A percentile compares a stretch with the other conserved stretches of the same genome.
These are phyloP conservation scores for Ianthella basta DNA, from an alignment of 37 sponge, comb jelly and placozoan genomes.

Conservation along the genomic window DNA sequence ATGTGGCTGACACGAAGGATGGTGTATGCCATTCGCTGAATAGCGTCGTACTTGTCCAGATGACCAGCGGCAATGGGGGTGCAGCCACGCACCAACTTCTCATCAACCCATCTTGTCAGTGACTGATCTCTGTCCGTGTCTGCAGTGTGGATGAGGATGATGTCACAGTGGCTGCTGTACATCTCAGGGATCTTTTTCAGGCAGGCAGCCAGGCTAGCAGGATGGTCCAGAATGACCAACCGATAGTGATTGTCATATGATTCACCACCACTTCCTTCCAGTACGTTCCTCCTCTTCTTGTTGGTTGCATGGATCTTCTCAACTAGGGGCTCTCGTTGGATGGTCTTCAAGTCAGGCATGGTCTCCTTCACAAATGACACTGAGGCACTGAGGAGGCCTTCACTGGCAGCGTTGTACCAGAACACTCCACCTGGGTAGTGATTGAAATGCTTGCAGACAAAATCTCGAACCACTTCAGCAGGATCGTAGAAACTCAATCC, in stretches of 20 bases:
- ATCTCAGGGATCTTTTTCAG: conserved; percentile 5
- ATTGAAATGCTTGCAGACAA: conserved; percentile 32
- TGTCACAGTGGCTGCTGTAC: conserved; percentile 10
- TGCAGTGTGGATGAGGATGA: conserved; percentile 22
- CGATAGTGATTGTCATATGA: not conserved
- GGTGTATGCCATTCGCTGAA: conserved; percentile 26
- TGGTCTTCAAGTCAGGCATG: not conserved
- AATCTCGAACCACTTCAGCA: conserved; percentile 43
- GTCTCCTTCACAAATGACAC: conserved; percentile 29
- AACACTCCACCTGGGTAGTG: conserved; percentile 57
- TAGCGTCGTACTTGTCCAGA: not conserved
- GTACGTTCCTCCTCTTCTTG: not conserved
- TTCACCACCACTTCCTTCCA: not conserved
- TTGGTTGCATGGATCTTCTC: not conserved
- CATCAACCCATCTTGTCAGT: conserved; percentile 10
- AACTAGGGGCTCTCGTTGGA: not conserved
- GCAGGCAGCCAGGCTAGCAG: not conserved
- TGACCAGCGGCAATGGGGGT: not conserved
- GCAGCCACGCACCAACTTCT: conserved; percentile 26
- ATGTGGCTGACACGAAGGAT: not conserved
- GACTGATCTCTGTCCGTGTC: conserved; percentile 15
- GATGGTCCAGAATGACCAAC: conserved; percentile 1
- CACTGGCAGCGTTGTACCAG: conserved; percentile 32
- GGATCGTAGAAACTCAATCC: conserved; percentile 44
- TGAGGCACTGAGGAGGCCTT: conserved; percentile 38